phyloP scores from a whole-genome alignment of 2,797 vertebrate species.

The Salarias fasciatus region DNA sequence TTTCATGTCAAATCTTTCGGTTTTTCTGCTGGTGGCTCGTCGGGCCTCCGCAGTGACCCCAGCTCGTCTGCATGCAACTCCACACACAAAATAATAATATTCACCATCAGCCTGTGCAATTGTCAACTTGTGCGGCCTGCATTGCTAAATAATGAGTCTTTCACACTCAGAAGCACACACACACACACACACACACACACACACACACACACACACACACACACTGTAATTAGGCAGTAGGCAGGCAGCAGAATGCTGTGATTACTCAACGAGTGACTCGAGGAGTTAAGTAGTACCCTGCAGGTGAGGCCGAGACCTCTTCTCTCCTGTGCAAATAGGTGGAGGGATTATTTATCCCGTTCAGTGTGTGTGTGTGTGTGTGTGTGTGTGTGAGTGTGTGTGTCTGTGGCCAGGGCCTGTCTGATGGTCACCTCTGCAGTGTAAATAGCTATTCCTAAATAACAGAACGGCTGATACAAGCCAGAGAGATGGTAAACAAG shows the following conservation, averaged over 20 bases:
- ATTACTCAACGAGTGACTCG: constrained; percentile 78
- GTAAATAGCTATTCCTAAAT: constrained; percentile 77
- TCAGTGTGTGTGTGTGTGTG: constrained; percentile 55
- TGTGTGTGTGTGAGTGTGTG: constrained; percentile 14
- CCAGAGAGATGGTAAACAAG: constrained; percentile 55
- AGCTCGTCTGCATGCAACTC: constrained; percentile 38
- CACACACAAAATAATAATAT: constrained; percentile 47
- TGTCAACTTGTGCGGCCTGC: constrained; percentile 71
- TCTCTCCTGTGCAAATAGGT: constrained; percentile 78
- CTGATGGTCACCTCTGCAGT: constrained; percentile 72
- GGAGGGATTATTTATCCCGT: constrained; percentile 71
- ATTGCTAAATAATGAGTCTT: constrained; percentile 70
- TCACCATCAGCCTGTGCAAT: constrained; percentile 46
- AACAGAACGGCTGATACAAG: constrained; percentile 60
- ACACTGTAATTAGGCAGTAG: constrained; percentile 73
- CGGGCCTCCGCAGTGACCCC: neutral
- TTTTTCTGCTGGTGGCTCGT: too few species aligned
- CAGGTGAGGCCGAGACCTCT: constrained; percentile 73
- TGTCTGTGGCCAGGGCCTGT: constrained; percentile 67
- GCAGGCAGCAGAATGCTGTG: constrained; percentile 76
- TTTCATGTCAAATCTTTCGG: too few species aligned
- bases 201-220: constrained; percentile 7
- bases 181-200: constrained; percentile 15
- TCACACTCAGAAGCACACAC: constrained; percentile 22
- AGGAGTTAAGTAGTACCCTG: constrained; percentile 79